Percentiles rank a stretch among this genome's conserved stretches.
Conservation (phyloP, 2,888 invertebrate species). For the Acrobasis consociella region DNA sequence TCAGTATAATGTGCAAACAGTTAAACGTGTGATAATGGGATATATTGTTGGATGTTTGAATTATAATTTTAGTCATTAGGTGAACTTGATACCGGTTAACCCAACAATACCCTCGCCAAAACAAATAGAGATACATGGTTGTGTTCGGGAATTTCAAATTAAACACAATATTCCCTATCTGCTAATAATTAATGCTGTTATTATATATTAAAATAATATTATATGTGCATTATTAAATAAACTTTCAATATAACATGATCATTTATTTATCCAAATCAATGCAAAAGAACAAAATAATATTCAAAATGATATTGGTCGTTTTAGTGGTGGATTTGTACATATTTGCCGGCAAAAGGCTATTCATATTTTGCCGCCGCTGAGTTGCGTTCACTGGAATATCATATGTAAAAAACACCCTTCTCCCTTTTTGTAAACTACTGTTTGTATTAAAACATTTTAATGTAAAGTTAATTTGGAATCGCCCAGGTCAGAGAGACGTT, state of each 20-base stretch:
- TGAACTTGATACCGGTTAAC: neutral
- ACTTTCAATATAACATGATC: too few relatives aligned
- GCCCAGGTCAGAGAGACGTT: constrained; percentile 59
- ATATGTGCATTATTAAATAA: neutral
- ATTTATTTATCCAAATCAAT: too few relatives aligned
- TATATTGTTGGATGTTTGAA: constrained; percentile 8
- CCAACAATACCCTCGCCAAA: constrained; percentile 11
- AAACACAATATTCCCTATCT: neutral
- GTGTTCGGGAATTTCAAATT: neutral
- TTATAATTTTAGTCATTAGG: constrained; percentile 13
- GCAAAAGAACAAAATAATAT: too few relatives aligned
- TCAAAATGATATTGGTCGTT: neutral
- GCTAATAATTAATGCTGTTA: neutral
- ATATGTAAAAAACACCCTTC: too few relatives aligned
- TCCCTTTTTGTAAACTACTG: too few relatives aligned
- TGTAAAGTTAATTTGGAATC: constrained; percentile 34
- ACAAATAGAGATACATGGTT: constrained; percentile 10
- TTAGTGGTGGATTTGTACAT: too few relatives aligned
- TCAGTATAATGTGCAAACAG: neutral
- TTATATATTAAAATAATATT: too few relatives aligned
- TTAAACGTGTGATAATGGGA: neutral
- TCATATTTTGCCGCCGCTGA: too few relatives aligned
- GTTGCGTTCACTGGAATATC: too few relatives aligned
- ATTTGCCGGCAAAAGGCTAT: too few relatives aligned
- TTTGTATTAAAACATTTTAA: too few relatives aligned